Evolutionary conservation across 1,140 invertebrate species (phyloP).

Genomic region (Schlechtendalia chinensis): DNA sequence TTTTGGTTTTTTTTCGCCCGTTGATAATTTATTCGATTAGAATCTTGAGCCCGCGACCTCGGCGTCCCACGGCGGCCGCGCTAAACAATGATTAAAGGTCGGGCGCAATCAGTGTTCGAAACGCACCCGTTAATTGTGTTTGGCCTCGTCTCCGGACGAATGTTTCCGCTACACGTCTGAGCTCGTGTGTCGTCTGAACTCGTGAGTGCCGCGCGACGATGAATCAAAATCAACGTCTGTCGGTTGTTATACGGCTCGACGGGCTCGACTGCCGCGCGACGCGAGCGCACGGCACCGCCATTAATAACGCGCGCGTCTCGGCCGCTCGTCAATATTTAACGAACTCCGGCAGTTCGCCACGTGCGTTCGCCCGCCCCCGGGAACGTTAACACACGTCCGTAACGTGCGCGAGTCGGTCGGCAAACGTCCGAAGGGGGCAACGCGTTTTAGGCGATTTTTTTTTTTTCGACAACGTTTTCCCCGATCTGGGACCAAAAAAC

Average conservation of each 20-base stretch:
- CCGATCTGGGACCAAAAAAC: no score
- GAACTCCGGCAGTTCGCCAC: no score
- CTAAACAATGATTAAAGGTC: neutral
- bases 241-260: neutral
- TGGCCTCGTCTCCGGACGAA: no score
- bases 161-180: no score
- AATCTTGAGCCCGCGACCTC: neutral
- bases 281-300: neutral
- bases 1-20: conserved; percentile 21
- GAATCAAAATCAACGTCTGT: conserved; percentile 45
- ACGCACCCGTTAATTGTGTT: neutral
- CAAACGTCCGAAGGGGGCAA: no score
- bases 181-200: neutral
- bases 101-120: neutral
- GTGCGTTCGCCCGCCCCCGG: no score
- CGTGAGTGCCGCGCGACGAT: neutral
- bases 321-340: conserved; percentile 44
- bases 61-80: neutral
- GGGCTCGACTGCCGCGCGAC: no score
- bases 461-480: no score
- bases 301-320: conserved; percentile 28
- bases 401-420: no score
- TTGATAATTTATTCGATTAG: conserved; percentile 41
- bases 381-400: no score
- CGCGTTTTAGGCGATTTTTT: no score